A percentile compares a stretch with the other conserved stretches of the same genome.
These are phyloP conservation scores for Hartigia nigra DNA, from an alignment of 2,888 invertebrate genomes.

Conservation along the genomic window DNA sequence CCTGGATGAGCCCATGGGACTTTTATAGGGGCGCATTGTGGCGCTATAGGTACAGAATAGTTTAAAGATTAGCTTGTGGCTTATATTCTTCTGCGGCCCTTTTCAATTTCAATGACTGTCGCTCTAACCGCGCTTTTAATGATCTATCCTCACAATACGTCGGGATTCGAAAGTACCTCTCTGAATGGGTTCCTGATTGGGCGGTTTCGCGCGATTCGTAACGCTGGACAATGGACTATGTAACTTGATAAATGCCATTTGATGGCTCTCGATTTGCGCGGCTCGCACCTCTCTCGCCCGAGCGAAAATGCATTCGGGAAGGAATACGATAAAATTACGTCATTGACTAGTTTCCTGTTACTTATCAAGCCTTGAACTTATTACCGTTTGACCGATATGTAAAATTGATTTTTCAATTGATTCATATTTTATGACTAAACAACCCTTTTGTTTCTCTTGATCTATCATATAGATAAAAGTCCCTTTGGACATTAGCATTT, in stretches of 20 bases:
- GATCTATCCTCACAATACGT: slow-evolving; percentile 31
- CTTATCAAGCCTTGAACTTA: background rate
- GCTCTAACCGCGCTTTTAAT: slow-evolving; percentile 49
- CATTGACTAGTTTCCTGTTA: background rate
- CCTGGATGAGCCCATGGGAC: slow-evolving; percentile 33
- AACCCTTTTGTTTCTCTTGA: background rate
- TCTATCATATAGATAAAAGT: background rate
- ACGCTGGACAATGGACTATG: slow-evolving; percentile 33
- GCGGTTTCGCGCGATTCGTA: slow-evolving; percentile 39
- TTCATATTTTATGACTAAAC: background rate
- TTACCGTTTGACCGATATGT: background rate
- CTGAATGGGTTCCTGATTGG: slow-evolving; percentile 44
- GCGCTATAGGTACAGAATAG: slow-evolving; percentile 29
- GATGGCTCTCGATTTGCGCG: slow-evolving; percentile 18
- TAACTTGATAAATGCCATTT: slow-evolving; percentile 23
- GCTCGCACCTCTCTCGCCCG: background rate
- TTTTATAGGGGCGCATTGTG: slow-evolving; percentile 41
- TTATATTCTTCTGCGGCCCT: slow-evolving; percentile 33
- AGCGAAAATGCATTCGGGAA: background rate
- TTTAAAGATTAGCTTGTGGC: slow-evolving; percentile 39
- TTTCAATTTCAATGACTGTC: slow-evolving; percentile 39
- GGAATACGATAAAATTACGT: background rate
- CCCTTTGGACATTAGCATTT: background rate
- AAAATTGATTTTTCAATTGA: background rate
- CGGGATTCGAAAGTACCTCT: slow-evolving; percentile 11